These are phyloP conservation scores for Argya squamiceps DNA, from an alignment of 2,797 vertebrate genomes.

Conservation along the genomic window DNA sequence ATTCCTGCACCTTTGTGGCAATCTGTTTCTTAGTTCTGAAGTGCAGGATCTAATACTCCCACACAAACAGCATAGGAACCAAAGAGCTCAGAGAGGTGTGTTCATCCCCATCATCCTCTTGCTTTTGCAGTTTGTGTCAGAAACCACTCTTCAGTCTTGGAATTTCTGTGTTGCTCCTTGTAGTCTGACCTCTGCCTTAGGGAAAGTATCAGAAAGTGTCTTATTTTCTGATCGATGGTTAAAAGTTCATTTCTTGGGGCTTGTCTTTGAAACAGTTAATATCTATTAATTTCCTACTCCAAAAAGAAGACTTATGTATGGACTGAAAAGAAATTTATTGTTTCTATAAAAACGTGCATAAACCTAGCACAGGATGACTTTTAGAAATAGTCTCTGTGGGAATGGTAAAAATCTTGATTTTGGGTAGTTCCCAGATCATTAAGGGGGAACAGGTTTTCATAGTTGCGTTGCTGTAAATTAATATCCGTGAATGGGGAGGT, in stretches of 20 bases:
- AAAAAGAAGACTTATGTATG: not conserved
- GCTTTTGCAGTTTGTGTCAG: not conserved
- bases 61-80: accelerated
- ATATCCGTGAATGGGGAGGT: not conserved
- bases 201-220: not conserved
- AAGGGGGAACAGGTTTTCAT: not conserved
- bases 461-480: not conserved
- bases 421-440: not conserved
- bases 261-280: not conserved
- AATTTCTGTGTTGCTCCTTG: not conserved
- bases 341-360: not conserved
- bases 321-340: not conserved
- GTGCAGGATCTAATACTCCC: not conserved
- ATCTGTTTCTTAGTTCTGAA: not conserved
- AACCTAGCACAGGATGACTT: not conserved
- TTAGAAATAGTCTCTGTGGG: not conserved
- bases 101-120: not conserved
- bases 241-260: not conserved
- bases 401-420: not conserved
- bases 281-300: not conserved
- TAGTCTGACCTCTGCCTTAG: not conserved
- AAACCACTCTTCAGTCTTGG: not conserved
- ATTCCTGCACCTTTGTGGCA: not conserved
- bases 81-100: not conserved
- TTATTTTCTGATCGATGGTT: not conserved